phyloP scores from a whole-genome alignment of 2,113 vertebrate genomes.

The Neomonachus schauinslandi region DNA sequence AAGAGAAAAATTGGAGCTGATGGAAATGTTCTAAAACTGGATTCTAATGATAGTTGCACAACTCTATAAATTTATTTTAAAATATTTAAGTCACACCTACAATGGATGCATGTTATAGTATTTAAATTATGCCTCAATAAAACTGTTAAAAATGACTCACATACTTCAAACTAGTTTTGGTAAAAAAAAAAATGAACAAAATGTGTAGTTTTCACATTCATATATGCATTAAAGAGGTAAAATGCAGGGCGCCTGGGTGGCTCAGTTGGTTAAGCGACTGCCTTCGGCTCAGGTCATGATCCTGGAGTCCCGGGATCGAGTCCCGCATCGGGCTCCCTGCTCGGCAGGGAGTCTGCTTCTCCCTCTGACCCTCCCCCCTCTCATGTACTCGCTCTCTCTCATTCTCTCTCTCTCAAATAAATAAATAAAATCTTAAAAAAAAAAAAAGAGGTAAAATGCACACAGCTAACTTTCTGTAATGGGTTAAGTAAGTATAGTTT shows the following conservation, averaged over 20 bases:
- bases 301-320: too few species aligned
- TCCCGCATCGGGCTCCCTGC: too few species aligned
- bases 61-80: not conserved
- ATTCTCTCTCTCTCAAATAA: too few species aligned
- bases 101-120: not conserved
- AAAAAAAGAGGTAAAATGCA: not conserved
- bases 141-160: not conserved
- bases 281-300: too few species aligned
- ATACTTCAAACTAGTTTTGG: constrained; percentile 64
- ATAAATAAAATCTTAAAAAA: too few species aligned
- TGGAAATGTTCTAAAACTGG: not conserved
- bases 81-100: not conserved
- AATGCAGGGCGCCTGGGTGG: too few species aligned
- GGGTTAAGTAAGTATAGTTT: not conserved
- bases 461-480: not conserved
- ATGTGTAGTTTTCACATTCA: not conserved
- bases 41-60: not conserved
- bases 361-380: too few species aligned
- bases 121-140: constrained; percentile 34
- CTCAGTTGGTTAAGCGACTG: too few species aligned
- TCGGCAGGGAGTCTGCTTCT: too few species aligned
- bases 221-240: rapidly evolving
- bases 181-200: constrained; percentile 46
- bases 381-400: too few species aligned
- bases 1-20: not conserved